Percentiles rank a stretch among this genome's conserved stretches.
These are phyloP conservation scores for Dicerorhinus sumatrensis DNA, from an alignment of 2,113 vertebrate genomes.

Conservation along the genomic window DNA sequence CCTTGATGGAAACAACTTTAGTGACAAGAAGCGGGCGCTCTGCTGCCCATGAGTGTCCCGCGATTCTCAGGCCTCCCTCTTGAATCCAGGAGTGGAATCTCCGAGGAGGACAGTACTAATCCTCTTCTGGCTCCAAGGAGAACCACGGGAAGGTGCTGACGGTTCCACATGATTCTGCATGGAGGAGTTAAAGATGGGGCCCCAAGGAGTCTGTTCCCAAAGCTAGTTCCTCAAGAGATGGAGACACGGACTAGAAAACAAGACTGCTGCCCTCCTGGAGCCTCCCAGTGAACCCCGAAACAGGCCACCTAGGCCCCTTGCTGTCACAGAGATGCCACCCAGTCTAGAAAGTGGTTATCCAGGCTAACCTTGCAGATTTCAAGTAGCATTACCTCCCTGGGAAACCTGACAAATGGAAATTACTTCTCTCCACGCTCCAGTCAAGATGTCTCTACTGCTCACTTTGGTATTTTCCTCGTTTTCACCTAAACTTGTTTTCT, in stretches of 20 bases:
- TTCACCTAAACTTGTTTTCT: not conserved
- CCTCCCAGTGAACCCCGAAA: not conserved
- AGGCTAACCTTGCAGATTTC: conserved; percentile 26
- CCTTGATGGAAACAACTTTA: not conserved
- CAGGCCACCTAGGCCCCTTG: not conserved
- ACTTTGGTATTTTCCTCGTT: conserved; percentile 6
- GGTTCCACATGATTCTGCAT: not conserved
- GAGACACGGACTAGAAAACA: not conserved
- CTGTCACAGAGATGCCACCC: not conserved
- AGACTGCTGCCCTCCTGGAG: not conserved
- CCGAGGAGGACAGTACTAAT: not conserved
- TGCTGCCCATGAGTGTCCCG: not conserved
- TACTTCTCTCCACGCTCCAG: not conserved
- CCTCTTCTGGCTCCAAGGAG: not conserved
- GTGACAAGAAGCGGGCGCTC: not conserved
- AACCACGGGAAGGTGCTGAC: not conserved
- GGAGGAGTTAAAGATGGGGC: not conserved
- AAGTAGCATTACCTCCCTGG: not conserved
- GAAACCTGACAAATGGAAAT: not conserved
- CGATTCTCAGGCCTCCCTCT: not conserved
- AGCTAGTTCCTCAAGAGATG: not conserved
- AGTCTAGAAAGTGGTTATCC: not conserved
- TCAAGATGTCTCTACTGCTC: not conserved
- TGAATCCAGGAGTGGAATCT: not conserved
- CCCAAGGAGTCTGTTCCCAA: not conserved